Percentiles rank a stretch among this genome's conserved stretches.
Conservation (phyloP, 2,888 invertebrate genomes). For the Hymenopus coronatus region DNA sequence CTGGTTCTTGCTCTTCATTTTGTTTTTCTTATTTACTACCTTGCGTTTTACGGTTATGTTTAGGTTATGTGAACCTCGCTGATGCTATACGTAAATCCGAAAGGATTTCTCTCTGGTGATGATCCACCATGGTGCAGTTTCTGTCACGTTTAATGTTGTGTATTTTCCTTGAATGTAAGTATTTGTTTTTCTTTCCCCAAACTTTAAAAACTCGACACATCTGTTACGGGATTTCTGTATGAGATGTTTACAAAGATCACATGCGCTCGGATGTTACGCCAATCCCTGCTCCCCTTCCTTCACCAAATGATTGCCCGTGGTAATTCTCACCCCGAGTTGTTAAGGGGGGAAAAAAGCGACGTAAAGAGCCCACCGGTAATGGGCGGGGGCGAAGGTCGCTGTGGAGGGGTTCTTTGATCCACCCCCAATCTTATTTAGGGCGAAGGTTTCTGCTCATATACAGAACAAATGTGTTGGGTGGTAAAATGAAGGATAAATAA, state of each 20-base stretch:
- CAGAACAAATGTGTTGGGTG: neutral
- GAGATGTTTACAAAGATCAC: neutral
- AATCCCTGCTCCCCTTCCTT: neutral
- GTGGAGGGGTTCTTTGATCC: neutral
- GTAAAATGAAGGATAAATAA: neutral
- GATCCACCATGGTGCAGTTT: neutral
- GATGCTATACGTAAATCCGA: neutral
- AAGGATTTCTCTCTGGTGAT: neutral
- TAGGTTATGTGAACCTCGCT: neutral
- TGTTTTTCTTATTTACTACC: too few relatives aligned
- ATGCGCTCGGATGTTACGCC: neutral
- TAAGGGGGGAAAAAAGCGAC: neutral
- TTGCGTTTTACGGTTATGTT: too few relatives aligned
- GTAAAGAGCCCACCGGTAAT: neutral
- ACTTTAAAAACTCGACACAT: neutral
- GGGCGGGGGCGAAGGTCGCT: neutral
- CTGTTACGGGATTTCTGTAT: neutral
- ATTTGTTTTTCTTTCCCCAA: neutral
- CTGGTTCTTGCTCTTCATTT: too few relatives aligned
- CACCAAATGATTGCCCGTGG: neutral
- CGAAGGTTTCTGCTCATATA: neutral
- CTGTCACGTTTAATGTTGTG: neutral
- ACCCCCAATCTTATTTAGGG: neutral
- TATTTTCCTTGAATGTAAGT: neutral
- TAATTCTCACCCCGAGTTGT: neutral